These are phyloP conservation scores for Masticophis lateralis DNA, from an alignment of 2,797 vertebrate genomes.

Conservation along the genomic window DNA sequence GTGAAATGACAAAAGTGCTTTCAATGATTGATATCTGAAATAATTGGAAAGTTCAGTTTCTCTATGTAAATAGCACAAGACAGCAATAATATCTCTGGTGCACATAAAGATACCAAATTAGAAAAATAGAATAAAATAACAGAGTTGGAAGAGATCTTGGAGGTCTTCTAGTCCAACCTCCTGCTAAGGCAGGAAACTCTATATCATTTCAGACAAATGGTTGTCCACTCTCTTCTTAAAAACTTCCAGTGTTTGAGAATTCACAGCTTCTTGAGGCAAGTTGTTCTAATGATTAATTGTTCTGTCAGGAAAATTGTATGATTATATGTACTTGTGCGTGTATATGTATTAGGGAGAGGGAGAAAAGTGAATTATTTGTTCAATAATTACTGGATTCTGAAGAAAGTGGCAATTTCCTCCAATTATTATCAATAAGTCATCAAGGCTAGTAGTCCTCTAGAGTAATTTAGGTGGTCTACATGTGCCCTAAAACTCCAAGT, in stretches of 20 bases:
- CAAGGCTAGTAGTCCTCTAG: not conserved
- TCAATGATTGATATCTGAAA: not conserved
- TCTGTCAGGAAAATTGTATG: too few relatives aligned
- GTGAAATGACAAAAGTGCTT: not conserved
- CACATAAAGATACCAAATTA: not conserved
- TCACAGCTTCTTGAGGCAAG: too few relatives aligned
- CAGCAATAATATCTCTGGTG: not conserved
- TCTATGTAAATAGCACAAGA: not conserved
- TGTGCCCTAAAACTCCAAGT: not conserved
- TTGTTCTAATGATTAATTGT: too few relatives aligned
- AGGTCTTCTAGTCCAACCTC: too few relatives aligned
- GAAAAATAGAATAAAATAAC: slow-evolving; percentile 8
- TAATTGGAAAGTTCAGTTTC: not conserved
- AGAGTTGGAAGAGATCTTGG: too few relatives aligned
- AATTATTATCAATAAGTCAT: not conserved
- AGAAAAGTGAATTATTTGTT: not conserved
- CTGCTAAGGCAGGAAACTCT: too few relatives aligned
- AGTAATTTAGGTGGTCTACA: not conserved
- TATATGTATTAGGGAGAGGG: not conserved
- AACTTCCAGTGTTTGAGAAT: too few relatives aligned
- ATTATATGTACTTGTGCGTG: not conserved
- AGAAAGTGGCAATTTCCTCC: not conserved
- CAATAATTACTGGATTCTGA: not conserved
- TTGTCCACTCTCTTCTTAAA: too few relatives aligned
- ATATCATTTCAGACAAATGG: too few relatives aligned